Conservation (phyloP, 2,888 invertebrate species). For the Chymomyza procnemis region DNA sequence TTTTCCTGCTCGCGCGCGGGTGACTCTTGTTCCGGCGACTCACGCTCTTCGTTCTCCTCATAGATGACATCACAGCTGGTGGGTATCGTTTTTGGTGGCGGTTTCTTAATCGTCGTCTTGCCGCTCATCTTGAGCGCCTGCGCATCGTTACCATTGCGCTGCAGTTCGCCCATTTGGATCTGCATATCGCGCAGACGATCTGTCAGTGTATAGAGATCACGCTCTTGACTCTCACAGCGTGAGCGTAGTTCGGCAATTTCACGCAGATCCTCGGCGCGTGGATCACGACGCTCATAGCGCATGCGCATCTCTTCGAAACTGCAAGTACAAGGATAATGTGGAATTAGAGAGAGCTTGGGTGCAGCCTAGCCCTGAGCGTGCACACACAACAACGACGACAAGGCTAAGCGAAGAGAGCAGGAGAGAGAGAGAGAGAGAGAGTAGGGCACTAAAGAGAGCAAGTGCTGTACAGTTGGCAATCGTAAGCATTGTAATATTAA, state of each 20-base stretch:
- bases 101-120: conserved; percentile 69
- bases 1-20: not conserved
- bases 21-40: conserved; percentile 58
- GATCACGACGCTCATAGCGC: conserved; percentile 81
- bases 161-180: conserved; percentile 78
- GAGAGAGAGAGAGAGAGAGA: not conserved
- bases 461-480: too few species aligned
- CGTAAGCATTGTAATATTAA: too few species aligned
- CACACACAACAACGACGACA: conserved; percentile 49
- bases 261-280: conserved; percentile 80
- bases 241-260: conserved; percentile 80
- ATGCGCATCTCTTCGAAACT: conserved; percentile 82
- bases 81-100: conserved; percentile 76
- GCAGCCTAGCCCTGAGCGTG: conserved; percentile 7
- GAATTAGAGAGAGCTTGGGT: not conserved
- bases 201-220: conserved; percentile 80
- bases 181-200: conserved; percentile 82
- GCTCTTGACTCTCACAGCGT: conserved; percentile 81
- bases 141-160: conserved; percentile 42
- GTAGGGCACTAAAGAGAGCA: not conserved
- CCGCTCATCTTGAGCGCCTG: conserved; percentile 35
- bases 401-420: conserved; percentile 43
- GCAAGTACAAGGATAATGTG: not conserved
- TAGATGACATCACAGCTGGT: conserved; percentile 79
- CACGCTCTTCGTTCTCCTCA: conserved; percentile 77